phyloP scores from a whole-genome alignment of 2,113 vertebrate species.

The Uria aalge region DNA sequence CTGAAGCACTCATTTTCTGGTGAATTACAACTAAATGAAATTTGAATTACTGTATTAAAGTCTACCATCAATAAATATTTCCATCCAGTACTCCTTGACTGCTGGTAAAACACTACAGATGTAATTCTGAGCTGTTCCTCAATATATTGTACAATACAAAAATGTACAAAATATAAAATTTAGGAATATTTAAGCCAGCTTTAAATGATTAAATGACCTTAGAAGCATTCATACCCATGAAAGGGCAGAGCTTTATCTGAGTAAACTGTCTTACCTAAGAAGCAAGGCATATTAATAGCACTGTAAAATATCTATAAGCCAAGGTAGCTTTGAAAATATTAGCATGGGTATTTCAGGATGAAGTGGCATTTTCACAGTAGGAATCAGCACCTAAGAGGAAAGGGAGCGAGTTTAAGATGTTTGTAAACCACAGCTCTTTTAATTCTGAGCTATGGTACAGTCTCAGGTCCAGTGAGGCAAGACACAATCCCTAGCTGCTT shows the following conservation, averaged over 20 bases:
- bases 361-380: background rate
- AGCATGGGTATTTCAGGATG: background rate
- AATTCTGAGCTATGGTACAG: background rate
- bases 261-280: background rate
- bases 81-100: background rate
- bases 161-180: background rate
- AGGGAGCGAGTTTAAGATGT: background rate
- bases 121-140: background rate
- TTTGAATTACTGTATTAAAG: background rate
- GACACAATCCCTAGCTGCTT: background rate
- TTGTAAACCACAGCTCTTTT: background rate
- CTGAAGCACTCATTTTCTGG: constrained; percentile 6
- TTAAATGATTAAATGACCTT: background rate
- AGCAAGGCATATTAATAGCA: background rate
- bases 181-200: background rate
- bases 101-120: background rate
- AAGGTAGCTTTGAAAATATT: background rate
- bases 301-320: background rate
- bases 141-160: background rate
- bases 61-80: constrained; percentile 22
- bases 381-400: background rate
- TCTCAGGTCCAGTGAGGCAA: background rate
- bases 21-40: constrained; percentile 31
- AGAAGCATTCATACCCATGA: background rate
- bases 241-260: background rate